A percentile compares a stretch with the other conserved stretches of the same genome.
phyloP scores from a whole-genome alignment of 1,140 invertebrate species.

The Nomia melanderi region DNA sequence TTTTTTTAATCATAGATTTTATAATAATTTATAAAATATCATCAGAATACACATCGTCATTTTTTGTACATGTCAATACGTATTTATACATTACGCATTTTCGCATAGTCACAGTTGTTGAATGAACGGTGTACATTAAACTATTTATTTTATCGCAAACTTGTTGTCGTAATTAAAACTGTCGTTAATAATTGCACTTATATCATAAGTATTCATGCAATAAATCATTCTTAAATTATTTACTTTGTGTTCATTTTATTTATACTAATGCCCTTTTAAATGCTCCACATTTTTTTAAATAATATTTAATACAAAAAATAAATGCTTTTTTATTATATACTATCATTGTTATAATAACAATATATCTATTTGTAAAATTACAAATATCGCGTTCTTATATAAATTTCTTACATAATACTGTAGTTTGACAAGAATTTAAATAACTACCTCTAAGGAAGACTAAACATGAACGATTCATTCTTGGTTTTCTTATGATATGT shows the following conservation, averaged over 20 bases:
- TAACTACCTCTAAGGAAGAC: conserved; percentile 32
- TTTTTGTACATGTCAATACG: conserved; percentile 31
- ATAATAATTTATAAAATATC: conserved; percentile 33
- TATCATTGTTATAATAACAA: conserved; percentile 16
- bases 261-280: conserved; percentile 38
- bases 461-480: not conserved
- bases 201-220: conserved; percentile 19
- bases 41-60: conserved; percentile 9
- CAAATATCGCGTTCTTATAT: not conserved
- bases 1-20: conserved; percentile 31
- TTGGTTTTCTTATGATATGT: conserved; percentile 4
- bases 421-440: conserved; percentile 11
- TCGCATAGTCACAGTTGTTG: not conserved
- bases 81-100: not conserved
- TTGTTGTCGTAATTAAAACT: not conserved
- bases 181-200: conserved; percentile 9
- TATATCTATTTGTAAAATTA: conserved; percentile 12
- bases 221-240: conserved; percentile 39
- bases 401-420: conserved; percentile 35
- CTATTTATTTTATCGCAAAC: conserved; percentile 27
- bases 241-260: conserved; percentile 19
- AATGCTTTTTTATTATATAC: conserved; percentile 17
- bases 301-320: conserved; percentile 44
- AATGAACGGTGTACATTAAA: conserved; percentile 11
- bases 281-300: conserved; percentile 18